phyloP scores from a whole-genome alignment of 2,797 vertebrate species.

The Phataginus tricuspis region DNA sequence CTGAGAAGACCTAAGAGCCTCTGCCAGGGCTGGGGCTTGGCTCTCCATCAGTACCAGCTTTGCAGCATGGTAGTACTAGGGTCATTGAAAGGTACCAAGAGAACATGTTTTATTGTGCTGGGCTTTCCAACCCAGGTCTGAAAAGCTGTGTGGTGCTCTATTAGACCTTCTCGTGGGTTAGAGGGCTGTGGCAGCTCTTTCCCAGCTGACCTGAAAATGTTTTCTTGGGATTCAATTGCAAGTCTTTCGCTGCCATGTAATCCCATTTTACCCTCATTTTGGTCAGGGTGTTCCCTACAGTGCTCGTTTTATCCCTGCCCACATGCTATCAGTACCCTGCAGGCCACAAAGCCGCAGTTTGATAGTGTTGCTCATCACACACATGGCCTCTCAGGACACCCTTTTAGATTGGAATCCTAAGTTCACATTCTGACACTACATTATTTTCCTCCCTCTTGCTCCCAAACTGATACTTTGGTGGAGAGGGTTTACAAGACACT shows the following conservation, averaged over 20 bases:
- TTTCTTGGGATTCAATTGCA: background rate
- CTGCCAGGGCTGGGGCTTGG: background rate
- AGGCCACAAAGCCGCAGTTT: background rate
- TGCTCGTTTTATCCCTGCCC: background rate
- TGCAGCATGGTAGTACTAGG: background rate
- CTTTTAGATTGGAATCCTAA: slow-evolving; percentile 3
- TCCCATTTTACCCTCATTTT: background rate
- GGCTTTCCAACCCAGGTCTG: background rate
- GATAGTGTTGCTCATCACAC: background rate
- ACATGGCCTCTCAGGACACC: background rate
- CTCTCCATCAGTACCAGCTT: background rate
- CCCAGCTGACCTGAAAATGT: background rate
- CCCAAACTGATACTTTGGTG: background rate
- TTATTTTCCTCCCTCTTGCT: background rate
- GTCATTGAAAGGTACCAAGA: background rate
- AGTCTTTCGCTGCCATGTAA: background rate
- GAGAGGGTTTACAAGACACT: background rate
- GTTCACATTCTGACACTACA: slow-evolving; percentile 11
- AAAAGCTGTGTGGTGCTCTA: background rate
- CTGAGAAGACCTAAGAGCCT: background rate
- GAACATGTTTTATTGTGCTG: background rate
- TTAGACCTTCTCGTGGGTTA: background rate
- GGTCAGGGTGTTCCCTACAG: background rate
- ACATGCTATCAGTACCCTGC: background rate
- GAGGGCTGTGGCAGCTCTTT: background rate